phyloP scores from a whole-genome alignment of 1,140 invertebrate genomes.

The Lordiphosa stackelbergi region DNA sequence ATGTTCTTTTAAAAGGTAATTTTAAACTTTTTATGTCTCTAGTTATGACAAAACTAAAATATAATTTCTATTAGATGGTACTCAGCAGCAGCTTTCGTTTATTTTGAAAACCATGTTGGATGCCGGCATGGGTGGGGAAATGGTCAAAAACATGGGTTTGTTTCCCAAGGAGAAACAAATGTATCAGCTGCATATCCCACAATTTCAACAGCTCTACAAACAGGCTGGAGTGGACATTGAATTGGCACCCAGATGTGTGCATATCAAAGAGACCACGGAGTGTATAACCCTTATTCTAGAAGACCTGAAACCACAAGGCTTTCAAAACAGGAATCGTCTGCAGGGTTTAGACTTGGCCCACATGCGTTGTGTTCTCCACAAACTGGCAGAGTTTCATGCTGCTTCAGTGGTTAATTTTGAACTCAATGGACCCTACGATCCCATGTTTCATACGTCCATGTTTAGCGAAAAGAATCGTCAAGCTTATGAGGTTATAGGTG shows the following conservation, averaged over 20 bases:
- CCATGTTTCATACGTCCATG: no score
- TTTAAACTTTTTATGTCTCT: background rate
- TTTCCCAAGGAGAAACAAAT: constrained; percentile 66
- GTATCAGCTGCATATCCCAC: constrained; percentile 58
- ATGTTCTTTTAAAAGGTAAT: constrained; percentile 56
- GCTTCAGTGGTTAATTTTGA: constrained; percentile 71
- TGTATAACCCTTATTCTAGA: constrained; percentile 78
- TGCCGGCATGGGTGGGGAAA: constrained; percentile 26
- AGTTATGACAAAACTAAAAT: constrained; percentile 52
- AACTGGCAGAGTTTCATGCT: constrained; percentile 80
- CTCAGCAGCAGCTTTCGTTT: constrained; percentile 38
- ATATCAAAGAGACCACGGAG: constrained; percentile 39
- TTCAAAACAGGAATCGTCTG: no score
- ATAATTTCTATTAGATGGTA: constrained; percentile 43
- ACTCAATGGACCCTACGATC: constrained; percentile 44
- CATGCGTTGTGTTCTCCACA: constrained; percentile 77
- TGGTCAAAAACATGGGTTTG: constrained; percentile 41
- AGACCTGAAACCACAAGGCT: no score
- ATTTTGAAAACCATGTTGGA: constrained; percentile 63
- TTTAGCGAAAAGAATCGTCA: no score
- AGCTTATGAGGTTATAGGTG: no score
- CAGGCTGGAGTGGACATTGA: constrained; percentile 56
- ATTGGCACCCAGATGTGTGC: constrained; percentile 51
- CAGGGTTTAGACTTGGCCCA: constrained; percentile 79
- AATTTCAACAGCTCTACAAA: constrained; percentile 61